Base-by-base conservation (phyloP, 2,797 vertebrate species). In the Chaetophractus vellerosus region DNA sequence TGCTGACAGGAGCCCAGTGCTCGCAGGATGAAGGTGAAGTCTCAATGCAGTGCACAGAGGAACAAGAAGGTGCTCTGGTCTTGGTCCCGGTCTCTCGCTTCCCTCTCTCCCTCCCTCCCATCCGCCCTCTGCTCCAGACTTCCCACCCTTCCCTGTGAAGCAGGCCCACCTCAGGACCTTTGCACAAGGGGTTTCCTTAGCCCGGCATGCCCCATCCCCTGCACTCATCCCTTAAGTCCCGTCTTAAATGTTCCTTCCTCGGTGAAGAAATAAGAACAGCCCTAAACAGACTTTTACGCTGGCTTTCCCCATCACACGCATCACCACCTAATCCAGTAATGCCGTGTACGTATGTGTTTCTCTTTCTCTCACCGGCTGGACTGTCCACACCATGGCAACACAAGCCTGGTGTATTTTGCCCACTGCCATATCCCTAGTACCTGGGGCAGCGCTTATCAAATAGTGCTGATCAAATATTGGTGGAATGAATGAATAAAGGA, bases 351-450 rank as follows among this genome's bases (percentile, higher is more conserved):
- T 1, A 1, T 26, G 0, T 59, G 12, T 12, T 28, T 28, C 57
- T 52, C 19, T 48, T 16, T 5, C 75, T 3, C 1, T 26, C 10
- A n/a, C 71, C 2, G 24, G 41, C 31, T 9, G 45, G 50, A 66
- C 1, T 0, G 19, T 0, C 31, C 1, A 2, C 2, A 0, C 55
- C 52, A 7, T 0, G 21, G 36, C 7, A 38, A 50, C n/a, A 5
- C 21, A n/a, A 1, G 33, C 12, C 33, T n/a, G 9, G 9, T n/a
- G 15, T 2, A 52, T 33, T 5, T 5, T 3, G 21, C 12, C 11
- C 45, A 2, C 48, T 18, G 7, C 88, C 2, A 0, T 10, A 10
- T 8, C 16, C 61, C 28, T 1, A 3, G 45, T 10, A 61, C 15
- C n/a, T 2, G 5, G 33, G 12, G 38, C 23, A 1, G 2, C 1